Evolutionary conservation across 2,797 vertebrate species (phyloP).

Genomic region (Eptatretus atami): DNA sequence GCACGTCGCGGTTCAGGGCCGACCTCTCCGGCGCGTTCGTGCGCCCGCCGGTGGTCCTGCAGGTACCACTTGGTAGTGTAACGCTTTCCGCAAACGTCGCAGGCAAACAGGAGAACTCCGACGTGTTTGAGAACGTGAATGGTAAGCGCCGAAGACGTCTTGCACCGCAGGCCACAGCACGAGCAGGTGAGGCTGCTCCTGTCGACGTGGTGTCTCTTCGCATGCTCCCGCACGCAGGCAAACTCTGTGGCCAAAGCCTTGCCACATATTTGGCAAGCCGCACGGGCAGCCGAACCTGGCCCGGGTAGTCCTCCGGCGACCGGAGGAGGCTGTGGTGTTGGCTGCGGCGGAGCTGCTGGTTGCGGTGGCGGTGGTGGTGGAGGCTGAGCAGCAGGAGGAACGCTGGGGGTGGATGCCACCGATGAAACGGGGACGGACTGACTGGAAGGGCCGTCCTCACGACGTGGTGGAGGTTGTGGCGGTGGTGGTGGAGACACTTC

Average conservation of each 20-base stretch:
- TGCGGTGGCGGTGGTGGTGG: background rate
- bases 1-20: no score
- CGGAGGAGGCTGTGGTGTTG: background rate
- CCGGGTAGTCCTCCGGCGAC: background rate
- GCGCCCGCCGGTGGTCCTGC: constrained; percentile 39
- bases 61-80: constrained; percentile 58
- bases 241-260: constrained; percentile 36
- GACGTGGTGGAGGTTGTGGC: background rate
- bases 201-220: constrained; percentile 36
- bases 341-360: background rate
- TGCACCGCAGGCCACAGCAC: constrained; percentile 43
- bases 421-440: background rate
- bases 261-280: constrained; percentile 37
- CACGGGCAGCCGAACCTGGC: background rate
- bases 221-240: constrained; percentile 33
- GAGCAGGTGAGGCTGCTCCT: constrained; percentile 38
- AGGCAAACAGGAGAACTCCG: constrained; percentile 58
- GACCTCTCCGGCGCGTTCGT: constrained; percentile 12
- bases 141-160: constrained; percentile 26
- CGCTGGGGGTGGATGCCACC: background rate
- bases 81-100: constrained; percentile 58
- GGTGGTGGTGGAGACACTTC: background rate
- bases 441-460: background rate
- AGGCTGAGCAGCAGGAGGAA: background rate
- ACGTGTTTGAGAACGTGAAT: constrained; percentile 50